These are phyloP conservation scores for Phylloscopus trochilus DNA, from an alignment of 2,113 vertebrate species.

Conservation along the genomic window DNA sequence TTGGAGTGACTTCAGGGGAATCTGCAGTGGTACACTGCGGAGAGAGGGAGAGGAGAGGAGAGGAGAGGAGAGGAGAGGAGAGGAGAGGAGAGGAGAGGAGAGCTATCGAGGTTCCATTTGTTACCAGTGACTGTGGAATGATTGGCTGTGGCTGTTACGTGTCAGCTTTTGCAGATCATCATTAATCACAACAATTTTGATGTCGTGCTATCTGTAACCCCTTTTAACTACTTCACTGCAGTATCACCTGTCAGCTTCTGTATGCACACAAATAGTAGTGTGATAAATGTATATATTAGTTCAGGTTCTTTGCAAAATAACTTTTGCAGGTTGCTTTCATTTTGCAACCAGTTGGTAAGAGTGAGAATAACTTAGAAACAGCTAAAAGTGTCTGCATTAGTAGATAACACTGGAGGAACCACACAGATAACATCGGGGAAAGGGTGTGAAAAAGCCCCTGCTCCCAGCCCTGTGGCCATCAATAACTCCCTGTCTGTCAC, in stretches of 20 bases:
- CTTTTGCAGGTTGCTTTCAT: neutral
- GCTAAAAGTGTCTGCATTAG: neutral
- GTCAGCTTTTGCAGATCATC: neutral
- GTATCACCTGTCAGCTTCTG: neutral
- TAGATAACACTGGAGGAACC: neutral
- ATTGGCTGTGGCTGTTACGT: neutral
- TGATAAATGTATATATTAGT: neutral
- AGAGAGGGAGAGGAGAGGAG: neutral
- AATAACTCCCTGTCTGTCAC: neutral
- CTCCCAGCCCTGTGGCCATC: neutral
- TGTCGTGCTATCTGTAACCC: neutral
- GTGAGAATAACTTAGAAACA: neutral
- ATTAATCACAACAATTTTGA: neutral
- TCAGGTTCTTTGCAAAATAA: neutral
- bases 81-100: neutral
- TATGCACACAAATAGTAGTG: neutral
- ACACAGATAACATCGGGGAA: neutral
- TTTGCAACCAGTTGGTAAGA: neutral
- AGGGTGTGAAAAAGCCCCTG: neutral
- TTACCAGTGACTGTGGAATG: neutral
- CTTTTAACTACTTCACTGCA: neutral
- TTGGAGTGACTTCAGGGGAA: neutral
- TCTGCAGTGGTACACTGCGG: neutral
- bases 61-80: too few species aligned
- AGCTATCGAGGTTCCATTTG: neutral